Conservation (phyloP, 1,140 invertebrate genomes). For the Drosophila oshimai region DNA sequence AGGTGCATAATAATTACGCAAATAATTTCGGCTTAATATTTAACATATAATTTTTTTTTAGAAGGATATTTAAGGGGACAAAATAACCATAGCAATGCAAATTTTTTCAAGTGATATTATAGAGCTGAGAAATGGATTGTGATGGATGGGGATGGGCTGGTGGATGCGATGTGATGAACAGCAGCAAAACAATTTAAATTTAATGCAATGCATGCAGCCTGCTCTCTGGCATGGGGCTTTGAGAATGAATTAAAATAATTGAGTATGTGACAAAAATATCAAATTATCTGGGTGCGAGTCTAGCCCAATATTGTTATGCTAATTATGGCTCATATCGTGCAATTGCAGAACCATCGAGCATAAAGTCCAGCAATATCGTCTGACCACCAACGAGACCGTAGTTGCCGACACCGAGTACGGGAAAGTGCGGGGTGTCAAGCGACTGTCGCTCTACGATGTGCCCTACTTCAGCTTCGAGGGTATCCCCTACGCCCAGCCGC, state of each 20-base stretch:
- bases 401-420: slow-evolving; percentile 73
- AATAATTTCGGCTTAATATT: too few relatives aligned
- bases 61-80: too few relatives aligned
- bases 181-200: slow-evolving; percentile 70
- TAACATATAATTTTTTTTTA: too few relatives aligned
- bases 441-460: slow-evolving; percentile 61
- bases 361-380: slow-evolving; percentile 72
- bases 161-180: slow-evolving; percentile 40
- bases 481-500: slow-evolving; percentile 85
- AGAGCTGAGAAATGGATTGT: slow-evolving; percentile 10
- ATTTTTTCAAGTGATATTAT: not conserved
- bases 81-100: too few relatives aligned
- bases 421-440: slow-evolving; percentile 68
- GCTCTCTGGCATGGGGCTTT: slow-evolving; percentile 41
- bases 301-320: slow-evolving; percentile 32
- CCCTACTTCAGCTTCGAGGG: slow-evolving; percentile 83
- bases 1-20: too few relatives aligned
- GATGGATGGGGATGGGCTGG: slow-evolving; percentile 11
- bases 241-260: slow-evolving; percentile 60
- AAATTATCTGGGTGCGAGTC: slow-evolving; percentile 32
- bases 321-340: slow-evolving; percentile 28
- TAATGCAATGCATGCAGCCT: slow-evolving; percentile 49
- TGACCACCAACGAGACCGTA: slow-evolving; percentile 65
- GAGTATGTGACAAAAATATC: slow-evolving; percentile 50
- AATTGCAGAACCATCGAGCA: slow-evolving; percentile 71